Percentiles rank a stretch among this genome's conserved stretches.
Evolutionary conservation across 2,113 vertebrate genomes (phyloP).

Genomic region (Mus spicilegus): DNA sequence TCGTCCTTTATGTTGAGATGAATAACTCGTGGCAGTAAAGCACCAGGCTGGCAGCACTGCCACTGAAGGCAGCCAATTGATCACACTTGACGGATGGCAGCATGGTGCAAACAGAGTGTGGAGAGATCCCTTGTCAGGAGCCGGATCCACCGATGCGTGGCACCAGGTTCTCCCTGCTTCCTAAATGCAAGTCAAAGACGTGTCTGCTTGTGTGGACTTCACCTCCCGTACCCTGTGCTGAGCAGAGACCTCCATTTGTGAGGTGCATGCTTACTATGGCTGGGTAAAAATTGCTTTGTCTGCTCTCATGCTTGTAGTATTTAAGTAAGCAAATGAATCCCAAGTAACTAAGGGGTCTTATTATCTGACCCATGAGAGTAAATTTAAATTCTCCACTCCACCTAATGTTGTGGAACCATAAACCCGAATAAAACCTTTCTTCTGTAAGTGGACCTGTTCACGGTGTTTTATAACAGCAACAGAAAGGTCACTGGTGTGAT

Average conservation of each 20-base stretch:
- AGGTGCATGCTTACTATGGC: not conserved
- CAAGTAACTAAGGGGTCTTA: not conserved
- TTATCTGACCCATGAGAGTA: not conserved
- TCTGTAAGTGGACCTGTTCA: fast-evolving
- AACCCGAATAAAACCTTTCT: not conserved
- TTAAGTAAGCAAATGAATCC: constrained; percentile 6
- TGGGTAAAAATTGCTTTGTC: not conserved
- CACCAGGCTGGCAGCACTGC: constrained; percentile 22
- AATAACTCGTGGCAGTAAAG: constrained; percentile 66
- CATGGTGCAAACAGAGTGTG: not conserved
- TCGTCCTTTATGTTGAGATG: constrained; percentile 62
- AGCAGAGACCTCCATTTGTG: not conserved
- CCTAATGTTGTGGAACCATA: too few relatives aligned
- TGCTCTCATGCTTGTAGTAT: not conserved
- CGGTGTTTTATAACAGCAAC: not conserved
- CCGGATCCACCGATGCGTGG: not conserved
- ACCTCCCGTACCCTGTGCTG: not conserved
- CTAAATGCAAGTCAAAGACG: not conserved
- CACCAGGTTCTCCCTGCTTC: constrained; percentile 1
- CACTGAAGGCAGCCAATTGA: constrained; percentile 39
- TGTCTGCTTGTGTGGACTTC: not conserved
- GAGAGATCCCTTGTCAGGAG: constrained; percentile 24
- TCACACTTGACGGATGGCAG: constrained; percentile 48
- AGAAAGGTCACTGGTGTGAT: not conserved
- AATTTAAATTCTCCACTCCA: not conserved